Base-by-base conservation (phyloP, 2,888 invertebrate species). In the Eupelmus urozonus region DNA sequence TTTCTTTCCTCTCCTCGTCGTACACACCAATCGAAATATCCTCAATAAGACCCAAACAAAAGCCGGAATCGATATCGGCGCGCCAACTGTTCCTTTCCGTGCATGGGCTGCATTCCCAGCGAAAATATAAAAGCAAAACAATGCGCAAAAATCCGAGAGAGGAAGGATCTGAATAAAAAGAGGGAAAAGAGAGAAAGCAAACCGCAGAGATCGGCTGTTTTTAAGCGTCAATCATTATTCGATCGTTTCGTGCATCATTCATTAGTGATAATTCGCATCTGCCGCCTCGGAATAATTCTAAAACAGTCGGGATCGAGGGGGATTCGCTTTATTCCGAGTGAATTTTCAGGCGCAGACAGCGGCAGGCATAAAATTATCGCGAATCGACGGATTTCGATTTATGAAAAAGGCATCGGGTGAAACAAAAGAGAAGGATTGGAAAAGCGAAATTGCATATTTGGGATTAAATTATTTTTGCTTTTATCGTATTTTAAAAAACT, bases 11-110 rank as follows among this genome's bases (percentile, higher is more conserved):
- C 11, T 70, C 23, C 62, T 49, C 23, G 23, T 66, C 13, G 65
- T 55, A 40, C 65, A n/a, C n/a, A n/a, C 11, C 65, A 40, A 73
- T 55, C 49, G 70, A 79, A 74, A 60, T 75, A 62, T 34, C 40
- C 65, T 66, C 75, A 71, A 71, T 79, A 75, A 79, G 79, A 79
- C 66, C 75, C 66, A 67, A 75, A 79, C 75, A 79, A 79, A 75
- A 60, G 75, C 79, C 40, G 49, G 55, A 79, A 79, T 79, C 79
- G 79, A 79, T 79, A 79, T 60, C 66, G 69, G n/a, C 73, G 59
- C 63, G 75, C 79, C 79, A 79, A 79, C 75, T 79, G 79, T 76
- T 79, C 79, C 57, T 66, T 75, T 57, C 70, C 55, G 59, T 59
- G 4, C 49, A 0, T 16, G n/a, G n/a, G n/a, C 51, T 42, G 42